These are phyloP conservation scores for Drosophila ezoana DNA, from an alignment of 2,888 invertebrate genomes.

Conservation along the genomic window DNA sequence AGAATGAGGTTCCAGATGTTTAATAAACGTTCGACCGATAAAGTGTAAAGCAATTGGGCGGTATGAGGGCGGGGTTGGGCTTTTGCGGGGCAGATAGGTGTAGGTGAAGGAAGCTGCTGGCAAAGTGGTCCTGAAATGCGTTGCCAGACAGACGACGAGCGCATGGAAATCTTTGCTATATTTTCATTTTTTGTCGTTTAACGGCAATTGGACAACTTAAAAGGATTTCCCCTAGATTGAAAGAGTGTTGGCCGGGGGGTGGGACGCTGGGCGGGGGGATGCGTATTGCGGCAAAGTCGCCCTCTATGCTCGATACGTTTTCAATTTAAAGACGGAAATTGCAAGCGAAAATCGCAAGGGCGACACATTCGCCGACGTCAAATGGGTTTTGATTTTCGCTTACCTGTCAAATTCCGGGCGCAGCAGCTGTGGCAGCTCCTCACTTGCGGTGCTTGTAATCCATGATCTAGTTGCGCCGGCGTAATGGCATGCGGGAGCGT, in stretches of 20 bases:
- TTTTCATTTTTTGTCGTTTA: constrained; percentile 24
- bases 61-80: background rate
- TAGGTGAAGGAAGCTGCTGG: constrained; percentile 20
- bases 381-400: constrained; percentile 30
- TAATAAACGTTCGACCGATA: constrained; percentile 32
- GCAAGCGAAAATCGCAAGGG: constrained; percentile 26
- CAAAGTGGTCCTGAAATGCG: constrained; percentile 30
- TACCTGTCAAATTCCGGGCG: constrained; percentile 39
- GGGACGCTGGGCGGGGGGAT: background rate
- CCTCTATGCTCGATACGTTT: constrained; percentile 32
- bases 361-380: background rate
- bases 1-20: constrained; percentile 9
- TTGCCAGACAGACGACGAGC: constrained; percentile 1
- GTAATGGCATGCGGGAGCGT: background rate
- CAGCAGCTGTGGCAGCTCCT: constrained; percentile 2
- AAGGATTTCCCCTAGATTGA: constrained; percentile 24
- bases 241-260: background rate
- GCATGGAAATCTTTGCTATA: constrained; percentile 37
- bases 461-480: constrained; percentile 30
- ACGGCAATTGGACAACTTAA: constrained; percentile 49
- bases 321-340: constrained; percentile 45
- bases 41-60: constrained; percentile 15
- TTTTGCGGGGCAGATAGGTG: too few relatives aligned
- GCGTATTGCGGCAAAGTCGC: background rate
- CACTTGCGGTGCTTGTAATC: constrained; percentile 28